phyloP scores from a whole-genome alignment of 2,888 invertebrate genomes.

The Oithona nana region DNA sequence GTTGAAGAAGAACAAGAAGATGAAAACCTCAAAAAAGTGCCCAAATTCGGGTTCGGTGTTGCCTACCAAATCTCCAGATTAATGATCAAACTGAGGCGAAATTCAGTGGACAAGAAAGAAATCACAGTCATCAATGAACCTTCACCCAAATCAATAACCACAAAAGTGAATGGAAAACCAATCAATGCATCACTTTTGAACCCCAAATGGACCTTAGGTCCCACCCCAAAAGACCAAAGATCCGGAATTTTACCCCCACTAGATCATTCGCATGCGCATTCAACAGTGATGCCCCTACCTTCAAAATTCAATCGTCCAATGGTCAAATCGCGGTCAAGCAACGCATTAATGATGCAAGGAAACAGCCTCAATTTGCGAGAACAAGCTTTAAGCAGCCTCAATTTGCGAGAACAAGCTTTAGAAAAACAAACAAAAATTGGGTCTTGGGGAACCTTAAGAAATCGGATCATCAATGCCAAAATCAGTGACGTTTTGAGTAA shows the following conservation, averaged over 20 bases:
- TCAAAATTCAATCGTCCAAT: neutral
- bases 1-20: too few species aligned
- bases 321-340: neutral
- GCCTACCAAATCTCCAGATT: neutral
- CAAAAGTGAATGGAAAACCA: too few species aligned
- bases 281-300: neutral
- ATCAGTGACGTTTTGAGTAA: neutral
- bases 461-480: neutral
- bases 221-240: too few species aligned
- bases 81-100: neutral
- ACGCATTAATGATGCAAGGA: neutral
- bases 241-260: too few species aligned
- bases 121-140: too few species aligned
- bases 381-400: neutral
- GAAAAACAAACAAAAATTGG: neutral
- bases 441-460: neutral
- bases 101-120: neutral
- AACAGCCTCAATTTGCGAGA: neutral
- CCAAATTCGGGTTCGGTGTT: neutral
- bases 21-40: too few species aligned
- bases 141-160: too few species aligned
- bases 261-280: neutral
- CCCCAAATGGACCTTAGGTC: too few species aligned
- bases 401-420: neutral
- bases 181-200: too few species aligned